Evolutionary conservation across 2,797 vertebrate species (phyloP).

Genomic region (Merluccius polli): DNA sequence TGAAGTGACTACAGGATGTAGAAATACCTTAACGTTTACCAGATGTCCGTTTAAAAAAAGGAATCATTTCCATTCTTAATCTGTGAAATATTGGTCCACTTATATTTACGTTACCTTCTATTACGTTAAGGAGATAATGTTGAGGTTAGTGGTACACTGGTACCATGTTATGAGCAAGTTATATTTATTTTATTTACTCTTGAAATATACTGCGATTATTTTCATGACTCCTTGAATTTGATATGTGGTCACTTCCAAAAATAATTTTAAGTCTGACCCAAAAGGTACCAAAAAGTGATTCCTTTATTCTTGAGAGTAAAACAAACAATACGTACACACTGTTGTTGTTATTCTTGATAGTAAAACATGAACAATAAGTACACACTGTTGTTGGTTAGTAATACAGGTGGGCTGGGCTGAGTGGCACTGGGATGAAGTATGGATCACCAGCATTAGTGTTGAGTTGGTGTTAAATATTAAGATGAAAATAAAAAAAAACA

Average conservation of each 20-base stretch:
- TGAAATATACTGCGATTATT: neutral
- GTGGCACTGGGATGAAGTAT: neutral
- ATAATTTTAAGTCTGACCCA: slow-evolving; percentile 71
- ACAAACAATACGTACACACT: slow-evolving; percentile 73
- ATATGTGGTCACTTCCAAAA: slow-evolving; percentile 34
- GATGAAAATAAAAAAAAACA: slow-evolving; percentile 9
- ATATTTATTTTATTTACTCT: neutral
- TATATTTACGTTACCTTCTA: neutral
- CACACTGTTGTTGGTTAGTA: slow-evolving; percentile 69
- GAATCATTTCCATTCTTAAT: neutral
- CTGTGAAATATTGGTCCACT: neutral
- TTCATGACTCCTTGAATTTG: slow-evolving; percentile 14
- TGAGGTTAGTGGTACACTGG: neutral
- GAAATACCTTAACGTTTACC: neutral
- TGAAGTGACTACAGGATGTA: neutral
- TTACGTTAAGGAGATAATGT: neutral
- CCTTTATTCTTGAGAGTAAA: slow-evolving; percentile 76
- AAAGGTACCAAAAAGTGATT: slow-evolving; percentile 72
- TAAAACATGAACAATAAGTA: slow-evolving; percentile 72
- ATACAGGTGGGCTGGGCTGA: slow-evolving; percentile 63
- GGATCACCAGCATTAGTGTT: slow-evolving; percentile 20
- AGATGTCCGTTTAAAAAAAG: neutral
- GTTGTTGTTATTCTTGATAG: slow-evolving; percentile 68
- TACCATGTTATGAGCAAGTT: slow-evolving; percentile 2
- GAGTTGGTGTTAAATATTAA: slow-evolving; percentile 32